Conservation (phyloP, 2,888 invertebrate genomes). For the Drosophila putrida region DNA sequence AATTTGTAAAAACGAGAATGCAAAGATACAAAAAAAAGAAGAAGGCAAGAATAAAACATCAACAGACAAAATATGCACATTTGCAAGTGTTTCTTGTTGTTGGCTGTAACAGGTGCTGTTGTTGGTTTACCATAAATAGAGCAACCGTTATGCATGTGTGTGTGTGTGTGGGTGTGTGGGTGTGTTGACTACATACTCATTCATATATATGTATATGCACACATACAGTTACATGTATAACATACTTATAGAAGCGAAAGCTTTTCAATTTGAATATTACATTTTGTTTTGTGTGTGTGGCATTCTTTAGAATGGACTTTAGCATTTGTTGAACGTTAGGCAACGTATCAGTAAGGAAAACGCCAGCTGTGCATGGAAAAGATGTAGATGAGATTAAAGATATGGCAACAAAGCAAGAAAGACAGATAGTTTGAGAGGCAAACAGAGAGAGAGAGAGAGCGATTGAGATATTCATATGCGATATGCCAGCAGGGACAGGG, state of each 20-base stretch:
- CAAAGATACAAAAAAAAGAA: conserved; percentile 12
- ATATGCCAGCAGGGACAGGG: conserved; percentile 12
- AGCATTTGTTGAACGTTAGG: conserved; percentile 80
- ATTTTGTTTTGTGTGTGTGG: conserved; percentile 54
- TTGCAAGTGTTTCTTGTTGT: conserved; percentile 52
- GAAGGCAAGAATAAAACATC: conserved; percentile 31
- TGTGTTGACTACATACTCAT: conserved; percentile 51
- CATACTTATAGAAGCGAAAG: conserved; percentile 59
- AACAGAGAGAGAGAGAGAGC: conserved; percentile 5
- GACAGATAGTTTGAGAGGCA: conserved; percentile 1
- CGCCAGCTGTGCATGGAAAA: conserved; percentile 82
- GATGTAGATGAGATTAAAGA: conserved; percentile 50
- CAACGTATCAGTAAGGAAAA: conserved; percentile 82
- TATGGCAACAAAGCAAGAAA: conserved; percentile 12
- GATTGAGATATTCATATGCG: conserved; percentile 30
- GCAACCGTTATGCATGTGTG: conserved; percentile 13
- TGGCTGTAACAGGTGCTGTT: conserved; percentile 62
- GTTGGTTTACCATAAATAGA: conserved; percentile 40
- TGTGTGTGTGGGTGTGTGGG: conserved; percentile 10
- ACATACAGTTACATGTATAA: conserved; percentile 31
- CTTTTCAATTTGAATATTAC: conserved; percentile 77
- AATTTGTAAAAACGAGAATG: conserved; percentile 27
- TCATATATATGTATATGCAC: conserved; percentile 48
- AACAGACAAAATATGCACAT: conserved; percentile 58
- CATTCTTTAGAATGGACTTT: conserved; percentile 66